Percentiles rank a stretch among this genome's conserved stretches.
phyloP scores from a whole-genome alignment of 2,888 invertebrate species.

The Rhopalosiphum nymphaeae region DNA sequence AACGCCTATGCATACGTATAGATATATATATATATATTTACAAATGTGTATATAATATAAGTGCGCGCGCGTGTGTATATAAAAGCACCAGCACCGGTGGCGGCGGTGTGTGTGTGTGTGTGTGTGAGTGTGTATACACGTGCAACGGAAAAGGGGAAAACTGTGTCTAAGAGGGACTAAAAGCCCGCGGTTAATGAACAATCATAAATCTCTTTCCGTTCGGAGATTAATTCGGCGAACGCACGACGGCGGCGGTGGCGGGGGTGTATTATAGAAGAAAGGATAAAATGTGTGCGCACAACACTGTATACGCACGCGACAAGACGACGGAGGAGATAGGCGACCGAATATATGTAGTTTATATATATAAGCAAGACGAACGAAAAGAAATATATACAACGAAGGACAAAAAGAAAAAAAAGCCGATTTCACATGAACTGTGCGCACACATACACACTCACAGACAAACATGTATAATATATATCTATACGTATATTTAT shows the following conservation, averaged over 20 bases:
- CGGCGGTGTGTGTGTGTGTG: not conserved
- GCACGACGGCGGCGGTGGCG: not conserved
- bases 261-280: conserved; percentile 41
- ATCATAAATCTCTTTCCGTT: conserved; percentile 67
- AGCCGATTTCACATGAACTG: conserved; percentile 44
- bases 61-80: not conserved
- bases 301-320: not conserved
- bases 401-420: conserved; percentile 41
- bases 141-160: conserved; percentile 63
- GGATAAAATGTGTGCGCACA: conserved; percentile 44
- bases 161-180: conserved; percentile 60
- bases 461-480: not conserved
- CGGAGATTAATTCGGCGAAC: conserved; percentile 60
- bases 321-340: conserved; percentile 16
- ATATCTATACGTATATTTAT: not conserved
- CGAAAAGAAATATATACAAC: conserved; percentile 20
- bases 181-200: conserved; percentile 66
- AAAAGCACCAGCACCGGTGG: conserved; percentile 9
- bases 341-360: not conserved
- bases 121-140: conserved; percentile 2
- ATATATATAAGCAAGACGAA: not conserved
- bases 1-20: not conserved
- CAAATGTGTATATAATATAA: conserved; percentile 32
- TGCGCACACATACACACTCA: not conserved
- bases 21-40: not conserved